phyloP scores from a whole-genome alignment of 2,888 invertebrate species.

The Eutolmus rufibarbis region DNA sequence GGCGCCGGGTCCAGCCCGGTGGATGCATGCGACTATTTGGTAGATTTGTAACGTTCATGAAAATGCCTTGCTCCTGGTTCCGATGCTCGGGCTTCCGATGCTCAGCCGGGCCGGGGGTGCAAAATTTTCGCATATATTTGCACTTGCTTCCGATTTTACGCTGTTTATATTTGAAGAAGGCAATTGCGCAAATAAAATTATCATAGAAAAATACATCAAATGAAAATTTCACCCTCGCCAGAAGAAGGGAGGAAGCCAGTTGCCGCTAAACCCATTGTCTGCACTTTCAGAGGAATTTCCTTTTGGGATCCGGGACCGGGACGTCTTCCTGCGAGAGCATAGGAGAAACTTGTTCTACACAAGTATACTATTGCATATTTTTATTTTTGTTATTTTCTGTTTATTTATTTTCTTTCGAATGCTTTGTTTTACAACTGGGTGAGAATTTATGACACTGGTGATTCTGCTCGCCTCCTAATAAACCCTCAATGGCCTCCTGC shows the following conservation, averaged over 20 bases:
- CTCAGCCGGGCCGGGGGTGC: background rate
- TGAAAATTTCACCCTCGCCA: background rate
- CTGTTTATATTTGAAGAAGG: constrained; percentile 46
- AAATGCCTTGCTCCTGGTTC: background rate
- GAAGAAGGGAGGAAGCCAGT: constrained; percentile 11
- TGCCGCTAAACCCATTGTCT: background rate
- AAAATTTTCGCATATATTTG: constrained; percentile 44
- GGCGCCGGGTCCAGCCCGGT: background rate
- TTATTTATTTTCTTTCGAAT: constrained; percentile 4
- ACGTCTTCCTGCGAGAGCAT: background rate
- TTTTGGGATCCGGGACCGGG: background rate
- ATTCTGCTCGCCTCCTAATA: constrained; percentile 36
- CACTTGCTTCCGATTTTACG: constrained; percentile 47
- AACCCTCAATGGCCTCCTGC: constrained; percentile 2
- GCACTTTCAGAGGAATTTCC: constrained; percentile 24
- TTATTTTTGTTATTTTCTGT: background rate
- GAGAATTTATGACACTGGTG: background rate
- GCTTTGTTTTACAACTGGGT: constrained; percentile 24
- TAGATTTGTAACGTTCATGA: constrained; percentile 17
- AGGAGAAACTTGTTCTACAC: background rate
- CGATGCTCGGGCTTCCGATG: constrained; percentile 28
- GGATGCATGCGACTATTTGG: constrained; percentile 17
- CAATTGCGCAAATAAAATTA: constrained; percentile 48
- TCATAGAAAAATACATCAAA: constrained; percentile 43
- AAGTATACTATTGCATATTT: background rate